Base-by-base conservation (phyloP, 2,888 invertebrate genomes). In the Apamea monoglypha region DNA sequence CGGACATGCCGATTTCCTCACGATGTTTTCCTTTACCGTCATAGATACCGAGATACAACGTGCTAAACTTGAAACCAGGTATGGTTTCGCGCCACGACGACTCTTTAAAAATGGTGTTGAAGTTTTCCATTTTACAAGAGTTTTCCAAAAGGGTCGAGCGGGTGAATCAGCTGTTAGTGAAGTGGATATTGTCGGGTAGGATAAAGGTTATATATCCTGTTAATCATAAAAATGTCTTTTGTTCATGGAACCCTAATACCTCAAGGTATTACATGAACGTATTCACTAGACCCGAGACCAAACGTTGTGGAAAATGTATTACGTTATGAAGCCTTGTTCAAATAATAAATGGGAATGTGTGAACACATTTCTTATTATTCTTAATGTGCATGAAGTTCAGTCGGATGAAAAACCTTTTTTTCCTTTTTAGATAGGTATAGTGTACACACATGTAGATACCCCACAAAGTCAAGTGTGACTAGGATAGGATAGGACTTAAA, bases 241-340 rank as follows among this genome's bases (percentile, higher is more conserved):
- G 12, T 4, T 59, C 12, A 59, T 16, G 1, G 86, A 12, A 74
- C 86, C 77, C 83, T 77, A 78, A 83, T 83, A 81, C 47, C 40
- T 64, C 21, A 63, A 76, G 50, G 78, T 76, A 78, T 75, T 68
- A 84, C 68, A 80, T 53, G 68, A 80, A 85, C 74, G 59, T 80
- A 85, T 85, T 86, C 74, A 66, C 85, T 63, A 78, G 70, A 71
- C 47, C 53, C 36, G 74, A 61, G 67, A 71, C 68, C 81, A 86
- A 87, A 81, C 85, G 78, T 84, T 66, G 81, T 69, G 86, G 87
- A 87, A 87, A 86, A 86, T 72, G 81, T 84, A 81, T 87, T 74
- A 87, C 84, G 76, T 80, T 87, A 76, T 81, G 85, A 81, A 80
- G 61, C 72, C 81, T 81, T 84, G 76, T 86, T 84, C 71, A 84